Evolutionary conservation across 2,113 vertebrate genomes (phyloP), one percentile per base, ranked within the genome.

Genomic region (Struthidea cinerea): DNA sequence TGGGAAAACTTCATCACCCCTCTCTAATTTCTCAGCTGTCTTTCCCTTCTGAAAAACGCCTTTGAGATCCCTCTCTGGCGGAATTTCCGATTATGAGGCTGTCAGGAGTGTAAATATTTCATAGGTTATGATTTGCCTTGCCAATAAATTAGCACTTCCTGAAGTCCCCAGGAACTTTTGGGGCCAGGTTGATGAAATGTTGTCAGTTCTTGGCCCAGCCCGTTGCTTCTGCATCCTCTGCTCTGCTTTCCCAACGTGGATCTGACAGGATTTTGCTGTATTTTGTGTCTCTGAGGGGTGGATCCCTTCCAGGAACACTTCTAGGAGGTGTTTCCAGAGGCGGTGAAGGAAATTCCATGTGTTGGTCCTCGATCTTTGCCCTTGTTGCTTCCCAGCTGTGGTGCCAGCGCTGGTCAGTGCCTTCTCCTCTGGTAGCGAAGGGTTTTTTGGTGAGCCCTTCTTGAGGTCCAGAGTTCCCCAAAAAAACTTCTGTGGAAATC

Each of bases 11-110:
- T 86, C 60, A 77, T 87, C 73, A 35, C 49, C 73, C 69, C 63
- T 26, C 82, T 76, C 80, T 90, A 87, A 94, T 94, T 92, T 80
- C 91, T 93, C 85, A 82, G 74, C 93, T 90, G 85, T 81, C 78
- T 74, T 64, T 69, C 33, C 63, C 77, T 80, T 50, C 74, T 81
- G 82, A 84, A 84, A 81, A 90, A 90, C 13, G 23, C 78, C 26
- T 13, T 75, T 56, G 91, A 90, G 78, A 44, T 92, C 69, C 71
- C 52, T 77, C 60, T 70, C 73, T 56, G 1, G 3, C 13, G 11
- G 41, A 69, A 61, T 90, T 69, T 56, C 69, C 9, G 37, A 87
- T 92, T 37, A 69, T 22, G 35, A 92, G 69, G 82, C 89, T 69
- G 83, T 87, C 91, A 84, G 59, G 63, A 78, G 78, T 42, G 64